Evolutionary conservation across 2,797 vertebrate species (phyloP).

Genomic region (Tangara arthus): DNA sequence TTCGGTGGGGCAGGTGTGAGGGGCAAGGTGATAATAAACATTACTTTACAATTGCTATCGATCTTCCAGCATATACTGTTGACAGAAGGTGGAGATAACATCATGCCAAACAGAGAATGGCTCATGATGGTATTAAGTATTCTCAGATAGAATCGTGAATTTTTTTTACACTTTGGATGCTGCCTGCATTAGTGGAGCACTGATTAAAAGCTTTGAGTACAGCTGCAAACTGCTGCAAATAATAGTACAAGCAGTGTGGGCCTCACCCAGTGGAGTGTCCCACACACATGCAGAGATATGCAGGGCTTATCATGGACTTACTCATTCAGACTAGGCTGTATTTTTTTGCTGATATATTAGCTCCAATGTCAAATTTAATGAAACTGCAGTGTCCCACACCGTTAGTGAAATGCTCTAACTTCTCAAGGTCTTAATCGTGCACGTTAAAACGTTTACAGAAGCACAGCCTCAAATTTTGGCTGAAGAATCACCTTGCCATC

Average conservation of each 20-base stretch:
- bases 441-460: not conserved
- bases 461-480: not conserved
- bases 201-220: conserved; percentile 9
- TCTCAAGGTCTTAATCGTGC: not conserved
- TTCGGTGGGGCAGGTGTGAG: conserved; percentile 79
- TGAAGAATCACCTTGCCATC: not conserved
- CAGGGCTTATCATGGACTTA: not conserved
- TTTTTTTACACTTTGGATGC: not conserved
- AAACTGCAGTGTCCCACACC: not conserved
- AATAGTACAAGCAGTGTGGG: not conserved
- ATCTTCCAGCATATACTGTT: conserved; percentile 61
- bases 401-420: not conserved
- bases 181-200: not conserved
- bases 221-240: not conserved
- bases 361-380: not conserved
- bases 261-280: not conserved
- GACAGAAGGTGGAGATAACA: conserved; percentile 46
- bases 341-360: not conserved
- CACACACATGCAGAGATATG: not conserved
- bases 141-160: not conserved
- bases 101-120: not conserved
- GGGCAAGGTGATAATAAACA: conserved; percentile 61
- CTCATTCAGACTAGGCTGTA: not conserved
- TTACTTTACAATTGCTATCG: conserved; percentile 50
- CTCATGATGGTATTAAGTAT: not conserved